A percentile compares a stretch with the other conserved stretches of the same genome.
These are phyloP conservation scores for Mormyrus iriodes DNA, from an alignment of 2,113 vertebrate genomes.

Conservation along the genomic window DNA sequence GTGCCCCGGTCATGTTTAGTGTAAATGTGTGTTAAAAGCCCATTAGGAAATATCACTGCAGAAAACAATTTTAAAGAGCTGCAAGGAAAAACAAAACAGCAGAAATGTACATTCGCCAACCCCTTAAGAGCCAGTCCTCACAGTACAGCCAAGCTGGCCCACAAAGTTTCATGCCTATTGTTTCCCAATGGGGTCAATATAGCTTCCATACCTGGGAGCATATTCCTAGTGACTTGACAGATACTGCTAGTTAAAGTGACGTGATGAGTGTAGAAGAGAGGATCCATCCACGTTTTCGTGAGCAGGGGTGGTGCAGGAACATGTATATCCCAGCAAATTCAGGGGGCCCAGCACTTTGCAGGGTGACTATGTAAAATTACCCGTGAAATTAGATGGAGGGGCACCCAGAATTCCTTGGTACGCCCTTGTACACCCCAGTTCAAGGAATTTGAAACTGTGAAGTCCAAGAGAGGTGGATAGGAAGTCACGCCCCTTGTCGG, in stretches of 20 bases:
- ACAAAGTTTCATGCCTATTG: neutral
- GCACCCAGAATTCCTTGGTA: neutral
- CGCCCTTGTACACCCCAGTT: neutral
- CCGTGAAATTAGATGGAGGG: neutral
- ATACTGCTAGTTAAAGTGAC: neutral
- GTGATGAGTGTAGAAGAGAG: neutral
- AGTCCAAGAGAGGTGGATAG: neutral
- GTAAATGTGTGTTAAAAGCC: neutral
- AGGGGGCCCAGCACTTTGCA: neutral
- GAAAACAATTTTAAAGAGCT: neutral
- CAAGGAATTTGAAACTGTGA: neutral
- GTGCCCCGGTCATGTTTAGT: too few species aligned
- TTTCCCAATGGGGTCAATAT: neutral
- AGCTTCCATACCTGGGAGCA: neutral
- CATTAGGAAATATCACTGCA: neutral
- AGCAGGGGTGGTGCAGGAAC: neutral
- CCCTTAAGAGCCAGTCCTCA: neutral
- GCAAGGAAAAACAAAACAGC: neutral
- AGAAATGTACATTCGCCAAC: neutral
- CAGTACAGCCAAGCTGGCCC: neutral
- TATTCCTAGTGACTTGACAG: neutral
- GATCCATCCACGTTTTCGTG: neutral
- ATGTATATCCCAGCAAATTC: neutral
- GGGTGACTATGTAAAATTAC: neutral
- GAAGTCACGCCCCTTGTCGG: neutral